These are phyloP conservation scores for Scaptomyza reducta DNA, from an alignment of 2,888 invertebrate species.

Conservation along the genomic window DNA sequence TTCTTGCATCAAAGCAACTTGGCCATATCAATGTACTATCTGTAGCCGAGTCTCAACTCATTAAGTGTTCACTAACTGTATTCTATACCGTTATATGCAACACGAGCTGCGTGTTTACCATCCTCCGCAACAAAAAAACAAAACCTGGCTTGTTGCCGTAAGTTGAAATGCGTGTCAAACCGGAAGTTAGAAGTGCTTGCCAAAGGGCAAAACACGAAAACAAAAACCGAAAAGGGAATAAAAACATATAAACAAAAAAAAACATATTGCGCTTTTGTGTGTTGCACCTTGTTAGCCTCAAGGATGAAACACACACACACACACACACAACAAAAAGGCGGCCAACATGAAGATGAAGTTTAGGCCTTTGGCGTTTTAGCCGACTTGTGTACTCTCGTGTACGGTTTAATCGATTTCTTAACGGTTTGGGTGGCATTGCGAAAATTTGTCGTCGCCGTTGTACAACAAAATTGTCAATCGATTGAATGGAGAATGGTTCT, in stretches of 20 bases:
- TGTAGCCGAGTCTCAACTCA: not conserved
- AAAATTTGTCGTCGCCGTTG: conserved; percentile 72
- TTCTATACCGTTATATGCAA: conserved; percentile 14
- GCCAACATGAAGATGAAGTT: conserved; percentile 29
- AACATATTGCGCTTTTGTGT: conserved; percentile 37
- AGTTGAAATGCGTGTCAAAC: conserved; percentile 51
- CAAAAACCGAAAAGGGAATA: conserved; percentile 13
- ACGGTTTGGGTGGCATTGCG: conserved; percentile 80
- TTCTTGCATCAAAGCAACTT: not conserved
- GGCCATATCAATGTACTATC: not conserved
- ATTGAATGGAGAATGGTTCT: conserved; percentile 19
- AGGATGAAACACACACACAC: conserved; percentile 60
- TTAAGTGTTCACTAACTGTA: conserved; percentile 1
- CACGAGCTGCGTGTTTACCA: conserved; percentile 8
- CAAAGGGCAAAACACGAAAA: conserved; percentile 26
- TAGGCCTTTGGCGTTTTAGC: conserved; percentile 48
- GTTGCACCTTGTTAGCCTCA: conserved; percentile 79
- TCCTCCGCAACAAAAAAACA: not conserved
- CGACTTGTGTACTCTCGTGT: conserved; percentile 32
- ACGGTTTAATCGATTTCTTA: conserved; percentile 79
- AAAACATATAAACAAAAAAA: conserved; percentile 11
- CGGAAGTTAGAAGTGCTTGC: conserved; percentile 63
- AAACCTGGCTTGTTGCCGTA: conserved; percentile 23
- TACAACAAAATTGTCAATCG: conserved; percentile 70
- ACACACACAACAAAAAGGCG: conserved; percentile 35